Evolutionary conservation across 2,113 vertebrate species (phyloP).

Genomic region (Spilogale gracilis): DNA sequence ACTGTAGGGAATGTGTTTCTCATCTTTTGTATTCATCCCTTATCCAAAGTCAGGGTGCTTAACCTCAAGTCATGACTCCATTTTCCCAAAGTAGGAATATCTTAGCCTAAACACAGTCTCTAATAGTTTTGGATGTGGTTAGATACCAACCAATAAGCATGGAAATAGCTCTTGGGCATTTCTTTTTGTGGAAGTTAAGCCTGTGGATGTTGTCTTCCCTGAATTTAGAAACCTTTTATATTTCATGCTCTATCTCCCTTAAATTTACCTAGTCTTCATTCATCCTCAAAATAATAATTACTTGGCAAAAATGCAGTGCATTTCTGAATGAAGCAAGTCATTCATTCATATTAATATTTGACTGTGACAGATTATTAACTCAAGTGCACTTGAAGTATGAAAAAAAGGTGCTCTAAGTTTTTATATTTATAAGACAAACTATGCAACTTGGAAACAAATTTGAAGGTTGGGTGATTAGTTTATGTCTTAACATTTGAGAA

Average conservation of each 20-base stretch:
- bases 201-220: not conserved
- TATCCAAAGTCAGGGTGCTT: not conserved
- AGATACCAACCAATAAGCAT: not conserved
- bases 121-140: not conserved
- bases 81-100: not conserved
- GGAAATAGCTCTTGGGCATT: not conserved
- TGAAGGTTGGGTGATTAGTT: slow-evolving; percentile 29
- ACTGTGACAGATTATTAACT: slow-evolving; percentile 55
- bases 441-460: not conserved
- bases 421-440: not conserved
- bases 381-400: slow-evolving; percentile 27
- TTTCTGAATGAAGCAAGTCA: slow-evolving; percentile 67
- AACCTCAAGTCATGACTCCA: not conserved
- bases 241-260: slow-evolving; percentile 25
- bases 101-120: not conserved
- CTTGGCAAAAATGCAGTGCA: slow-evolving; percentile 53
- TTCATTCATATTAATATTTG: slow-evolving; percentile 62
- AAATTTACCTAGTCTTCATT: slow-evolving; percentile 49
- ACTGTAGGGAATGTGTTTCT: not conserved
- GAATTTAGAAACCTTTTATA: slow-evolving; percentile 48
- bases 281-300: slow-evolving; percentile 67
- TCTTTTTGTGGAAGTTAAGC: slow-evolving; percentile 23
- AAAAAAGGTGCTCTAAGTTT: not conserved
- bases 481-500: slow-evolving; percentile 35
- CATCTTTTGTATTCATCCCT: not conserved